Base-by-base conservation (phyloP, 2,797 vertebrate genomes). In the Uromys caudimaculatus region DNA sequence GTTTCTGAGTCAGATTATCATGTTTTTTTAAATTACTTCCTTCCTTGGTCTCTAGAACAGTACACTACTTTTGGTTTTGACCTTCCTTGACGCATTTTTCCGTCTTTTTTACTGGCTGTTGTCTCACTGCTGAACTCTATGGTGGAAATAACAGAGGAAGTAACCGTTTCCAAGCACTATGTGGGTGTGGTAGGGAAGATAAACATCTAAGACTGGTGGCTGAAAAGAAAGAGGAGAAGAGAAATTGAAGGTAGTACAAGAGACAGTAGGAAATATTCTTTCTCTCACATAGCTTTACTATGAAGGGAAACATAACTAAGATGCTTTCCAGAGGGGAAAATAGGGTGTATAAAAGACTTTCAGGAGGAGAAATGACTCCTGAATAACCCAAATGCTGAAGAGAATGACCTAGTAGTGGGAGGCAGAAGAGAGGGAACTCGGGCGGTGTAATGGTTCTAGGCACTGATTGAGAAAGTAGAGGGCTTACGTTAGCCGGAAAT, bases 11-110 rank as follows among this genome's bases (percentile, higher is more conserved):
- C 16, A 64, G 52, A 62, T 32, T 44, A 44, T 62, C 13, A 6
- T 50, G 64, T 75, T 85, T 35, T 91, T 64, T 85, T 29, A 82
- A 64, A 64, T 94, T 56, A 19, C 50, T 93, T 85, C 44, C 58
- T 73, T 92, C n/a, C 4, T 87, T 95, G 64, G 47, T 85, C 93
- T 93, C 47, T 54, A 62, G 82, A 54, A 50, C 16, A 90, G 38
- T 35, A 60, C 5, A 10, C 38, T 62, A 21, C 50, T 50, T 50
- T 79, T 62, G 21, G 47, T 91, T 91, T 75, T 44, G 16, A 93
- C 38, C 21, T 52, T 69, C 17, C 54, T 2, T 90, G 58, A 62
- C 71, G n/a, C 38, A 47, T 6, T 93, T 90, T 90, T 93, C 47
- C n/a, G n/a, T 89, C 52, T 73, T 32, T 67, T 95, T 85, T 87